A percentile compares a stretch with the other conserved stretches of the same genome.
Conservation (phyloP, 2,888 invertebrate species). For the Pemphredon lugubris region DNA sequence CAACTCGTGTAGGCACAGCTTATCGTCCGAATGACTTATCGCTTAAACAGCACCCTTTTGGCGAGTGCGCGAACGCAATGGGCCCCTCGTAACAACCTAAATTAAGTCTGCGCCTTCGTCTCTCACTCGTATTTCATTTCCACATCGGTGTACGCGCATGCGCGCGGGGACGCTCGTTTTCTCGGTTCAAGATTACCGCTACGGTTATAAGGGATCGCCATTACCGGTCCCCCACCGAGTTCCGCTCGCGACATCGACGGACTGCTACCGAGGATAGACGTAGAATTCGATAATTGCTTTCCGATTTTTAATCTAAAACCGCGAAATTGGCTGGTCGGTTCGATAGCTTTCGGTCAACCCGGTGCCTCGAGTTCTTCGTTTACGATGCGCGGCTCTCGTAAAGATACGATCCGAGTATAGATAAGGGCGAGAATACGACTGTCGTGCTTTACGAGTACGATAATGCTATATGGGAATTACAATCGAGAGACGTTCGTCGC, state of each 20-base stretch:
- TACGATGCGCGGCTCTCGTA: constrained; percentile 56
- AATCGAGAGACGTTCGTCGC: constrained; percentile 25
- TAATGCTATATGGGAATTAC: constrained; percentile 39
- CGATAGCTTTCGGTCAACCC: constrained; percentile 38
- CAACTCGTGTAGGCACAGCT: constrained; percentile 59
- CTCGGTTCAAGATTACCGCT: constrained; percentile 50
- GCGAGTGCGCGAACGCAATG: constrained; percentile 49
- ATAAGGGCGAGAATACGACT: constrained; percentile 16
- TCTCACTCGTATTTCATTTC: constrained; percentile 73
- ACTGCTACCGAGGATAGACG: constrained; percentile 58
- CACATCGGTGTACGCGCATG: constrained; percentile 33
- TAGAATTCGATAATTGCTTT: no score
- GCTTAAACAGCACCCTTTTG: constrained; percentile 66
- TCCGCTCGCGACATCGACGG: constrained; percentile 12
- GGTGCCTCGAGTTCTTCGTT: constrained; percentile 29
- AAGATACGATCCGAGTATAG: constrained; percentile 45
- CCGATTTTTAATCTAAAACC: constrained; percentile 25
- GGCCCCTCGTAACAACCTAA: constrained; percentile 65
- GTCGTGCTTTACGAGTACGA: constrained; percentile 28
- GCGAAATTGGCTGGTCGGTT: constrained; percentile 33
- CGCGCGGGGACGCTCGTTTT: constrained; percentile 44
- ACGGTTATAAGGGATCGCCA: constrained; percentile 1
- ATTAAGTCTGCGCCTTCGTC: constrained; percentile 70
- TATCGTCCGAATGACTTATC: constrained; percentile 79
- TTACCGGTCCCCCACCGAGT: constrained; percentile 12